Evolutionary conservation across 2,888 invertebrate genomes (phyloP).

Genomic region (Lasioglossum marginatum): DNA sequence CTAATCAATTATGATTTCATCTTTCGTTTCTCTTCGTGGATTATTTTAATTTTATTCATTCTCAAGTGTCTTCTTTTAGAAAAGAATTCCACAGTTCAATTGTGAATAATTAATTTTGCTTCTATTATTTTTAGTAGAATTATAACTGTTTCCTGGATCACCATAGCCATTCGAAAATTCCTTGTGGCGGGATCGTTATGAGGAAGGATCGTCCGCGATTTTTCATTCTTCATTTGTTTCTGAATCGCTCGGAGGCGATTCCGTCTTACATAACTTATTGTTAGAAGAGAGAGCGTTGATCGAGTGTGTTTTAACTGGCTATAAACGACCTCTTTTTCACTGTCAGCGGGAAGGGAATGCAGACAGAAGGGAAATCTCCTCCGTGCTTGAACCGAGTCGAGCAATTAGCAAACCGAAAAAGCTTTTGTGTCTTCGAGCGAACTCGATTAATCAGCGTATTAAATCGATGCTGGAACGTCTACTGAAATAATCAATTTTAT

Average conservation of each 20-base stretch:
- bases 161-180: background rate
- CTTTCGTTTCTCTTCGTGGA: too few species aligned
- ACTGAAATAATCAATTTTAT: slow-evolving; percentile 42
- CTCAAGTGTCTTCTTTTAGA: background rate
- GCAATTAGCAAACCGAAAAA: slow-evolving; percentile 44
- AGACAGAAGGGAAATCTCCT: slow-evolving; percentile 41
- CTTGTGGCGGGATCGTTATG: slow-evolving; percentile 25
- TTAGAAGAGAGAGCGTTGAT: slow-evolving; percentile 51
- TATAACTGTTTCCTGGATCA: background rate
- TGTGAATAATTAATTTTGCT: background rate
- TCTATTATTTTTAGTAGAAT: background rate
- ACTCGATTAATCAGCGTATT: slow-evolving; percentile 47
- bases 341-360: slow-evolving; percentile 49
- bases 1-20: too few species aligned
- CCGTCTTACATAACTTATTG: slow-evolving; percentile 40
- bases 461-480: slow-evolving; percentile 37
- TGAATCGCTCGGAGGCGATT: slow-evolving; percentile 44
- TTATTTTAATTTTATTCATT: too few species aligned
- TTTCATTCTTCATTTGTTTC: slow-evolving; percentile 46
- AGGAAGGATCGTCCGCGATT: slow-evolving; percentile 45
- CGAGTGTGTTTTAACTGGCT: slow-evolving; percentile 65
- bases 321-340: slow-evolving; percentile 63
- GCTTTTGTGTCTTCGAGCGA: slow-evolving; percentile 33
- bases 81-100: background rate
- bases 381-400: background rate